Evolutionary conservation across 1,140 invertebrate genomes (phyloP).

Genomic region (Dendroctonus valens): DNA sequence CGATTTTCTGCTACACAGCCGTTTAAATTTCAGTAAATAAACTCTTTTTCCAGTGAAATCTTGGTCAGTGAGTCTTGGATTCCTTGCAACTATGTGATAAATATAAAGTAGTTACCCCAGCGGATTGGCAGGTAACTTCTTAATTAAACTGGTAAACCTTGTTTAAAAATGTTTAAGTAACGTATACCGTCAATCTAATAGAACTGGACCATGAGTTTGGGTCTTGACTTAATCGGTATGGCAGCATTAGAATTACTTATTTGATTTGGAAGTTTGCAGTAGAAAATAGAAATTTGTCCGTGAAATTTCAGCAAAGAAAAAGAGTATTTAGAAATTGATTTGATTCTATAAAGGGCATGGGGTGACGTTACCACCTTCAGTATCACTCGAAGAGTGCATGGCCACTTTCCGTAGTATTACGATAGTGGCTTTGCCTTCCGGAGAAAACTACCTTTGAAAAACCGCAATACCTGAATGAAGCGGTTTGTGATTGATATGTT

Average conservation of each 20-base stretch:
- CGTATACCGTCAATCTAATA: conserved; percentile 6
- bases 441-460: conserved; percentile 75
- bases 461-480: conserved; percentile 45
- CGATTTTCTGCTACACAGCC: not conserved
- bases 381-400: conserved; percentile 68
- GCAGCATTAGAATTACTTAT: no score
- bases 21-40: not conserved
- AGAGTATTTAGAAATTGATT: no score
- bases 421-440: conserved; percentile 73
- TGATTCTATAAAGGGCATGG: conserved; percentile 67
- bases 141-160: not conserved
- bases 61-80: conserved; percentile 82
- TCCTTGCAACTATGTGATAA: conserved; percentile 80
- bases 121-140: conserved; percentile 75
- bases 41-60: conserved; percentile 73
- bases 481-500: not conserved
- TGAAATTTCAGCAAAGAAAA: no score
- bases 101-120: conserved; percentile 79
- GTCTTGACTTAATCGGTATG: no score
- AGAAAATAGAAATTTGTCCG: no score
- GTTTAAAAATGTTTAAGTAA: conserved; percentile 2
- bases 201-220: conserved; percentile 1
- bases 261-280: no score
- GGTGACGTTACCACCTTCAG: conserved; percentile 79
- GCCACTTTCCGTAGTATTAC: conserved; percentile 67